These are phyloP conservation scores for Puffinus mauretanicus DNA, from an alignment of 2,113 vertebrate species.

Conservation along the genomic window DNA sequence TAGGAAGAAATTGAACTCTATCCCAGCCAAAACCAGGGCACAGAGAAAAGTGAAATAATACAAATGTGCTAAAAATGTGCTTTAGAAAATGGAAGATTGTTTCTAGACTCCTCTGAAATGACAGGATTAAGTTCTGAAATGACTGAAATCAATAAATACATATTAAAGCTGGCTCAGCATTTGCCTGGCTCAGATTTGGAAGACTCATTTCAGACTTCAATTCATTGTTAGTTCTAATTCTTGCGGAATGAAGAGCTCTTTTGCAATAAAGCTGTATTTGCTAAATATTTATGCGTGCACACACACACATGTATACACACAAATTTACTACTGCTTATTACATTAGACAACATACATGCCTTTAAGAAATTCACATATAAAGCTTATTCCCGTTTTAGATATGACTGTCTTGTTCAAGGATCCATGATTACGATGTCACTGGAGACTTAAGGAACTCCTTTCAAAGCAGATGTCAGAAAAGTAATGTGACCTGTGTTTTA, in stretches of 20 bases:
- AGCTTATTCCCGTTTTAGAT: background rate
- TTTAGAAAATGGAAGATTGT: background rate
- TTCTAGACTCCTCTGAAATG: background rate
- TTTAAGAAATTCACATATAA: background rate
- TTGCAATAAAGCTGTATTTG: background rate
- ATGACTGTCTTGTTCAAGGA: background rate
- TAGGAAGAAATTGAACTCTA: no score
- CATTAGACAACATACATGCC: background rate
- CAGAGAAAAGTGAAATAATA: background rate
- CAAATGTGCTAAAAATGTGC: background rate
- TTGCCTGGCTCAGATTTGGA: background rate
- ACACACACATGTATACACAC: no score
- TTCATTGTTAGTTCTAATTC: background rate
- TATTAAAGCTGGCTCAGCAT: background rate
- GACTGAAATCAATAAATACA: background rate
- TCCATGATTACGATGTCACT: background rate
- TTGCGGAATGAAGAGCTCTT: background rate
- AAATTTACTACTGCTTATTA: background rate
- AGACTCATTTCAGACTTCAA: background rate
- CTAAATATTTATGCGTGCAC: background rate
- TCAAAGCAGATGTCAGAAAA: background rate
- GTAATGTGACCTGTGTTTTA: background rate
- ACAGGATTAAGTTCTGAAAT: background rate
- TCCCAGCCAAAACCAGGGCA: background rate
- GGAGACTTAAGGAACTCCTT: background rate